Percentiles rank a stretch among this genome's conserved stretches.
Evolutionary conservation across 2,888 invertebrate genomes (phyloP).

Genomic region (Nomada flava): DNA sequence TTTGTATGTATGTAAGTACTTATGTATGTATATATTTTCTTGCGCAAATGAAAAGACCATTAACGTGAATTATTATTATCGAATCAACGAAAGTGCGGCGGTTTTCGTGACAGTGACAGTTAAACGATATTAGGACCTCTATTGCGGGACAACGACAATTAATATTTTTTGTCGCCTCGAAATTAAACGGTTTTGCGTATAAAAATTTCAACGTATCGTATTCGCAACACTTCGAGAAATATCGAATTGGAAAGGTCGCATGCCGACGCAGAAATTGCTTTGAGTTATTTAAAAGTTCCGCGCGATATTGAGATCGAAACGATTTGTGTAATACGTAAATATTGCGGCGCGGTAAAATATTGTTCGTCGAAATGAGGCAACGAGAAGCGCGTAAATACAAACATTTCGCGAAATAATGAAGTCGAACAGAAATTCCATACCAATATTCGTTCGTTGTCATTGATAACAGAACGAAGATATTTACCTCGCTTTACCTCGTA

Average conservation of each 20-base stretch:
- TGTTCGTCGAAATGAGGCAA: neutral
- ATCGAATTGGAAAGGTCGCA: no score
- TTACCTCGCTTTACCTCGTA: conserved; percentile 31
- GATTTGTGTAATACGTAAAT: no score
- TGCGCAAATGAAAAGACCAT: conserved; percentile 10
- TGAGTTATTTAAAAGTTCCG: no score
- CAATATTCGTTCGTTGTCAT: conserved; percentile 50
- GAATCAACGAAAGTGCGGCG: neutral
- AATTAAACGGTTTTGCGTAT: neutral
- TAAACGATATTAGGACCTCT: neutral
- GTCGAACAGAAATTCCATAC: neutral
- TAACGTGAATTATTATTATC: conserved; percentile 3
- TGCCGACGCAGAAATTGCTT: no score
- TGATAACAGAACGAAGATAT: conserved; percentile 33
- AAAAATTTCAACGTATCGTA: neutral
- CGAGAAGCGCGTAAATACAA: neutral
- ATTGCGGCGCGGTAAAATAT: no score
- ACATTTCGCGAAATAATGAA: neutral
- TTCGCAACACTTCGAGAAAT: no score
- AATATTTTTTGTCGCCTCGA: neutral
- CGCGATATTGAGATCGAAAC: no score
- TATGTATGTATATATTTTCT: neutral
- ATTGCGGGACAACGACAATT: neutral
- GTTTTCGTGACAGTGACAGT: neutral
- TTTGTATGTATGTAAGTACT: neutral